A percentile compares a stretch with the other conserved stretches of the same genome.
Conservation (phyloP, 2,888 invertebrate species). For the Anthophora plumipes region DNA sequence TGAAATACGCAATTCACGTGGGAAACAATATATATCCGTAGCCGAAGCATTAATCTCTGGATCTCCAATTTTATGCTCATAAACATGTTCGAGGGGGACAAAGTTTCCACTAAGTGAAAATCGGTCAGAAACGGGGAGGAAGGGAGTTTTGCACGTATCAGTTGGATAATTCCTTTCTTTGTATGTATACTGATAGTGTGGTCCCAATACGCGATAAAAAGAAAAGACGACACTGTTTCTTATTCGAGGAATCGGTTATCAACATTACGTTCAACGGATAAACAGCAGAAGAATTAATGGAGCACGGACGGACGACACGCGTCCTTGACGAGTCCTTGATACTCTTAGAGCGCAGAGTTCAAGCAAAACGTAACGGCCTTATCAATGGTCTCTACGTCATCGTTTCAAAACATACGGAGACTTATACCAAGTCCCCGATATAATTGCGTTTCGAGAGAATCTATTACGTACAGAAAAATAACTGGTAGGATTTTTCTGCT, state of each 20-base stretch:
- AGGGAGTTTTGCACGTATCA: neutral
- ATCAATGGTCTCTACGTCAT: neutral
- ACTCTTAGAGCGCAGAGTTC: neutral
- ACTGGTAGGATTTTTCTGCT: no score
- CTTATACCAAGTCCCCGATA: slow-evolving; percentile 66
- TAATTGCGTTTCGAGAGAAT: slow-evolving; percentile 47
- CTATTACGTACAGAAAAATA: no score
- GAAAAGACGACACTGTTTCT: slow-evolving; percentile 8
- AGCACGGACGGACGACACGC: neutral
- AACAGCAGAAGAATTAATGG: slow-evolving; percentile 2
- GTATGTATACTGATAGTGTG: neutral
- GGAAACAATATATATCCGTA: neutral
- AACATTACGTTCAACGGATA: neutral
- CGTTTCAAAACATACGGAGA: slow-evolving; percentile 11
- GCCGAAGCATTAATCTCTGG: neutral
- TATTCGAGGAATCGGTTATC: slow-evolving; percentile 17
- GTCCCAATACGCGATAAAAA: slow-evolving; percentile 1
- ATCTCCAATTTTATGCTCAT: neutral
- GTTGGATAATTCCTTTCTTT: neutral
- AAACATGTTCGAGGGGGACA: neutral
- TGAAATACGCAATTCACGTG: neutral
- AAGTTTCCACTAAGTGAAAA: neutral
- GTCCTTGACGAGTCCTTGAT: slow-evolving; percentile 25
- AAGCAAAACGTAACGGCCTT: neutral
- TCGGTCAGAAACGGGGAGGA: neutral